phyloP scores from a whole-genome alignment of 2,888 invertebrate species.

The Dryocosmus kuriphilus region DNA sequence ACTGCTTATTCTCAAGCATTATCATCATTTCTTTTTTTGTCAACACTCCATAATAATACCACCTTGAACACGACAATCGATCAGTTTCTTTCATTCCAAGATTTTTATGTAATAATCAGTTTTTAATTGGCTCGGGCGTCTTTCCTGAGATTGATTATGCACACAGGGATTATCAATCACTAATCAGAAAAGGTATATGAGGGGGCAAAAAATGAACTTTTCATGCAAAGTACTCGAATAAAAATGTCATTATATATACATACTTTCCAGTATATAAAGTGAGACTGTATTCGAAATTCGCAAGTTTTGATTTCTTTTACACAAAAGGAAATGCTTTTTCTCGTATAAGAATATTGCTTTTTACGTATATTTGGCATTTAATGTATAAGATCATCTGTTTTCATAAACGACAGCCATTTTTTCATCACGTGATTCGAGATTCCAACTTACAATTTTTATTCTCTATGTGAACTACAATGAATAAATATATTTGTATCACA shows the following conservation, averaged over 20 bases:
- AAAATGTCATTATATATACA: neutral
- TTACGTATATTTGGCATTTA: no score
- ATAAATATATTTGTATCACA: neutral
- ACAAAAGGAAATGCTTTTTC: neutral
- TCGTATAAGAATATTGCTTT: no score
- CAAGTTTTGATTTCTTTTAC: neutral
- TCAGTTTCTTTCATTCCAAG: constrained; percentile 32
- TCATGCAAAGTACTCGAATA: constrained; percentile 5
- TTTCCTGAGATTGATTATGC: constrained; percentile 26
- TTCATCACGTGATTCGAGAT: no score
- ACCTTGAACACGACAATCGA: constrained; percentile 35
- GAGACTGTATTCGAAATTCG: neutral
- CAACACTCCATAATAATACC: constrained; percentile 7
- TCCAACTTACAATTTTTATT: neutral
- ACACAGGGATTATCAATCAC: neutral
- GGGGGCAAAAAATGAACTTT: neutral
- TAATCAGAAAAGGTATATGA: constrained; percentile 1
- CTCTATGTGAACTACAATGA: neutral
- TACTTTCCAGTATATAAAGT: neutral
- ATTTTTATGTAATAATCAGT: constrained; percentile 11
- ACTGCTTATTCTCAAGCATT: neutral
- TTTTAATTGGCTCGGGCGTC: constrained; percentile 18
- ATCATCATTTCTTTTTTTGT: constrained; percentile 21
- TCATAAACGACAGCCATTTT: no score
- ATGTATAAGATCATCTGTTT: no score